Percentiles rank a stretch among this genome's conserved stretches.
Evolutionary conservation across 2,113 vertebrate species (phyloP).

Genomic region (Chaetodon auriga): DNA sequence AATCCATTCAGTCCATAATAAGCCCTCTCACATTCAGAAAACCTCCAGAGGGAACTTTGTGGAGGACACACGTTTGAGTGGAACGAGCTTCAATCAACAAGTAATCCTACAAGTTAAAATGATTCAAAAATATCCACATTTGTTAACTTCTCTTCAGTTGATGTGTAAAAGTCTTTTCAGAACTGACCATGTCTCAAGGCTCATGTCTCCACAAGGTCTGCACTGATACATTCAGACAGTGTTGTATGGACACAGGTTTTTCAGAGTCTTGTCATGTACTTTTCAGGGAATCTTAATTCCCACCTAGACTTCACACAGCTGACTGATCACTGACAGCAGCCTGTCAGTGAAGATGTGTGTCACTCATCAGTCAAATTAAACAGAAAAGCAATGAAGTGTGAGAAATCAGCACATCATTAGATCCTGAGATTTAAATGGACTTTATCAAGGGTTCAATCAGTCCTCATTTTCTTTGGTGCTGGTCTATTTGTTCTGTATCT

Average conservation of each 20-base stretch:
- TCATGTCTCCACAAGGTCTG: not conserved
- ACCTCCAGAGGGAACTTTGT: slow-evolving; percentile 1
- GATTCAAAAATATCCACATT: not conserved
- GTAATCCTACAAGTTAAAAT: not conserved
- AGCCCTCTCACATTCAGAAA: slow-evolving; percentile 28
- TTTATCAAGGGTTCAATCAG: too few species aligned
- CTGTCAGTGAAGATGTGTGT: too few species aligned
- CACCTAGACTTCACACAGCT: too few species aligned
- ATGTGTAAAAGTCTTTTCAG: not conserved
- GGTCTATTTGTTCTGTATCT: too few species aligned
- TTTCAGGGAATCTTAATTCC: too few species aligned
- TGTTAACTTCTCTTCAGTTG: not conserved
- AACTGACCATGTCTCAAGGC: not conserved
- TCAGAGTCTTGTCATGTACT: too few species aligned
- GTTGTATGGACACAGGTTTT: not conserved
- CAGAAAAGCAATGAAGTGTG: too few species aligned
- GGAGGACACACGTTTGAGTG: slow-evolving; percentile 5
- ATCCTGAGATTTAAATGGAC: too few species aligned
- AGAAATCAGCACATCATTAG: too few species aligned
- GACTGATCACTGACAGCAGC: too few species aligned
- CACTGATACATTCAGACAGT: not conserved
- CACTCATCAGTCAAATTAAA: too few species aligned
- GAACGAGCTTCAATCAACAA: not conserved
- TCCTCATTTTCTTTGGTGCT: too few species aligned
- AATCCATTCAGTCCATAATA: slow-evolving; percentile 22